Conservation (phyloP, 2,797 vertebrate species). For the Esox masquinongy region DNA sequence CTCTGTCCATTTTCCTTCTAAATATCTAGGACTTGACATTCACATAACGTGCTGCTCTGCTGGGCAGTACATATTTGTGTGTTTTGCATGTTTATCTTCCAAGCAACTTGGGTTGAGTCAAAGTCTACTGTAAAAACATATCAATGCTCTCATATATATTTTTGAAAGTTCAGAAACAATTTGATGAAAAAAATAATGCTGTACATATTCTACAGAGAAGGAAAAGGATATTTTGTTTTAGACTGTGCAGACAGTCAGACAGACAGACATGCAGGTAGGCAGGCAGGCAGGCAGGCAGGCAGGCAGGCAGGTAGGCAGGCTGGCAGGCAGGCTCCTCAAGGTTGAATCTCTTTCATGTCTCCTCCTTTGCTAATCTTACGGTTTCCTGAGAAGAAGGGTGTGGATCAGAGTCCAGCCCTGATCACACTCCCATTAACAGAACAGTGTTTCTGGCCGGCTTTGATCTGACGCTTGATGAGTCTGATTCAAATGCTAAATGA, state of each 20-base stretch:
- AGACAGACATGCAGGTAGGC: too few relatives aligned
- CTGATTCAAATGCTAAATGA: slow-evolving; percentile 53
- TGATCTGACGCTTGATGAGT: slow-evolving; percentile 64
- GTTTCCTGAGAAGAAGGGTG: slow-evolving; percentile 46
- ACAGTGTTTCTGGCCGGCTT: slow-evolving; percentile 62
- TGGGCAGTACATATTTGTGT: too few relatives aligned
- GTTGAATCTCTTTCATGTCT: slow-evolving; percentile 68
- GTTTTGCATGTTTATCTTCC: too few relatives aligned
- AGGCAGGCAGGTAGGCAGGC: slow-evolving; percentile 26
- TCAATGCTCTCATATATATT: background rate
- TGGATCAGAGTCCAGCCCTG: slow-evolving; percentile 43
- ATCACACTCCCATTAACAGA: slow-evolving; percentile 56
- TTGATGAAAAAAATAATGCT: background rate
- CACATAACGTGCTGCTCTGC: too few relatives aligned
- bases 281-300: too few relatives aligned
- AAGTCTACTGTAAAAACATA: too few relatives aligned
- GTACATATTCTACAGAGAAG: background rate
- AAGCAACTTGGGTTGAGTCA: too few relatives aligned
- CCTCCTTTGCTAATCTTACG: slow-evolving; percentile 63
- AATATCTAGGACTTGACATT: background rate
- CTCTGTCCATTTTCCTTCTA: background rate
- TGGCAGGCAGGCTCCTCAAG: slow-evolving; percentile 69
- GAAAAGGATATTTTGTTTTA: slow-evolving; percentile 8
- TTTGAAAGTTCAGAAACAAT: background rate
- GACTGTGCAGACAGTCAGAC: background rate